Conservation (phyloP, 2,797 vertebrate genomes). For the Microcaecilia unicolor region DNA sequence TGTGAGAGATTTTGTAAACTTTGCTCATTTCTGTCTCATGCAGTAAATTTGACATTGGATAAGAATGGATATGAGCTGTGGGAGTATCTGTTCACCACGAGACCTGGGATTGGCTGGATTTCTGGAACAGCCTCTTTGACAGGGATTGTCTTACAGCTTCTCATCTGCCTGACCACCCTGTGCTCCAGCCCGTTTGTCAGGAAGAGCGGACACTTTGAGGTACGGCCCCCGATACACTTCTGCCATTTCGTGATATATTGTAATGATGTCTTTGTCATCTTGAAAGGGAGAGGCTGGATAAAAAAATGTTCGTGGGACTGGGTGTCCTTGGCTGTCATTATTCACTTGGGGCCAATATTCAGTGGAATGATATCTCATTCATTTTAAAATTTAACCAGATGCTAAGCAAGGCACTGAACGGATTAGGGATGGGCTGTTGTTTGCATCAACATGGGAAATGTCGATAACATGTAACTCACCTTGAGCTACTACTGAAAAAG, state of each 20-base stretch:
- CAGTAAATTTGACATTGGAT: constrained; percentile 42
- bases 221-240: too few species aligned
- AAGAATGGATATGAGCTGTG: constrained; percentile 39
- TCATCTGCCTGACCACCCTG: constrained; percentile 61
- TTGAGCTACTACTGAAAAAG: too few species aligned
- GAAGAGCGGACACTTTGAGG: constrained; percentile 78
- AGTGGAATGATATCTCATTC: too few species aligned
- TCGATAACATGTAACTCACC: too few species aligned
- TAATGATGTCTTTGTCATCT: not conserved
- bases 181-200: constrained; percentile 75
- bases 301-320: too few species aligned
- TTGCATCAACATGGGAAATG: too few species aligned
- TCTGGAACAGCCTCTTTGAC: constrained; percentile 59
- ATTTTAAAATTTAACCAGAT: too few species aligned
- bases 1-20: not conserved
- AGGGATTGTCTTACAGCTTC: constrained; percentile 54
- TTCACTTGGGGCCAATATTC: too few species aligned
- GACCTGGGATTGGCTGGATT: constrained; percentile 67
- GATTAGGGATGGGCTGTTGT: too few species aligned
- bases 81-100: constrained; percentile 66
- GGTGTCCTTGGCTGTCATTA: too few species aligned
- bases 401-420: too few species aligned
- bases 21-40: not conserved
- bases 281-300: too few species aligned
- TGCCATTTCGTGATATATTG: not conserved